Evolutionary conservation across 2,888 invertebrate genomes (phyloP).

Genomic region (Ischnura elegans): DNA sequence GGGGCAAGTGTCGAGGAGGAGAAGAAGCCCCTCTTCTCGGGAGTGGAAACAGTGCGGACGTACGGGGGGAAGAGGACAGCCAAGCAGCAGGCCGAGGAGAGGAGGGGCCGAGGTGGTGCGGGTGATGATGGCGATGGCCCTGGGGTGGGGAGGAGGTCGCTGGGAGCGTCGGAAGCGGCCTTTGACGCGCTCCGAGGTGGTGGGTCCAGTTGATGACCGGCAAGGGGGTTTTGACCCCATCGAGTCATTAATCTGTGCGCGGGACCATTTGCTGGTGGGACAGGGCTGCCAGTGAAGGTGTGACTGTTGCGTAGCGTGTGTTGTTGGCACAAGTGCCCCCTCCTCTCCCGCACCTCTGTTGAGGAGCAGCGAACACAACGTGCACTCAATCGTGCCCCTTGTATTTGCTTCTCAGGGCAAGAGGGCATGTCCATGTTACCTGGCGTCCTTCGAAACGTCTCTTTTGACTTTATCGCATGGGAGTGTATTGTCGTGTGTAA

Average conservation of each 20-base stretch:
- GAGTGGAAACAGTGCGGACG: conserved; percentile 53
- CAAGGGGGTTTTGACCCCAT: conserved; percentile 58
- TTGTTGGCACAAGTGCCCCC: not conserved
- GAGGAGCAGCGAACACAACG: not conserved
- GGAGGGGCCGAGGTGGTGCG: not conserved
- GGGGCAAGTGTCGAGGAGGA: conserved; percentile 32
- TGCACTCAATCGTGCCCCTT: not conserved
- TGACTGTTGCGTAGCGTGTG: not conserved
- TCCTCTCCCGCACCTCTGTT: not conserved
- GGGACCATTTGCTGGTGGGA: conserved; percentile 28
- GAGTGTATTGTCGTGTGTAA: not conserved
- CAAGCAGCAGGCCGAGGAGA: conserved; percentile 30
- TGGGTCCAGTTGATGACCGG: conserved; percentile 55
- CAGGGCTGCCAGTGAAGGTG: conserved; percentile 18
- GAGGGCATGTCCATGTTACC: conserved; percentile 10
- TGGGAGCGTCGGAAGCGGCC: conserved; percentile 41
- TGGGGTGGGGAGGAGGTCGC: conserved; percentile 18
- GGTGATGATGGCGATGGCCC: not conserved
- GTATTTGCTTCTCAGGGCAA: conserved; percentile 7
- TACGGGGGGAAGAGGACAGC: conserved; percentile 49
- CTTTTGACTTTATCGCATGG: not conserved
- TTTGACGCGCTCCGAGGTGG: conserved; percentile 43
- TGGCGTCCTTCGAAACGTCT: conserved; percentile 8
- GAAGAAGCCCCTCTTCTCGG: conserved; percentile 4
- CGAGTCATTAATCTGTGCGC: conserved; percentile 26